Conservation (phyloP, 2,888 invertebrate species). For the Pachydiplax longipennis region DNA sequence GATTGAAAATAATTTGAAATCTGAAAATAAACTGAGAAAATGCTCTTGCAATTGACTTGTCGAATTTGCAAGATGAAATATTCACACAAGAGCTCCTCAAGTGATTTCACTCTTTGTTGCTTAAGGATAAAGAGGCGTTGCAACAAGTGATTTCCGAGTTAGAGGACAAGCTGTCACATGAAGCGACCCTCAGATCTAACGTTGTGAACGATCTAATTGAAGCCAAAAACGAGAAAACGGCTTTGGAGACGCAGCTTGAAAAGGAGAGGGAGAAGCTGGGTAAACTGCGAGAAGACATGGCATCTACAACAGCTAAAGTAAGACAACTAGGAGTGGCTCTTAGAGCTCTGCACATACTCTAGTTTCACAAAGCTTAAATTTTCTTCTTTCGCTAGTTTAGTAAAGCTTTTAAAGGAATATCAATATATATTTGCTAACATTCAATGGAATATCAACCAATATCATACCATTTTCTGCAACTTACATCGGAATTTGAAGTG, state of each 20-base stretch:
- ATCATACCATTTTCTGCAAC: too few species aligned
- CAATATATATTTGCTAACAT: too few species aligned
- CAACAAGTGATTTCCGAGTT: constrained; percentile 53
- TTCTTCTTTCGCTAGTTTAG: too few species aligned
- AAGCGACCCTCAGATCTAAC: constrained; percentile 55
- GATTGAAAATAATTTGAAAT: not conserved
- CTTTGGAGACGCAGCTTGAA: constrained; percentile 56
- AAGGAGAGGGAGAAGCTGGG: constrained; percentile 58
- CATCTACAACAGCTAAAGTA: constrained; percentile 57
- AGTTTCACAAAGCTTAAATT: too few species aligned
- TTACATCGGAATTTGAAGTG: too few species aligned
- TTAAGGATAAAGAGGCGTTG: constrained; percentile 24
- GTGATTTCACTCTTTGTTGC: not conserved
- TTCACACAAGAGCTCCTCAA: not conserved
- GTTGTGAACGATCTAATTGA: constrained; percentile 56
- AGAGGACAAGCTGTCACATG: constrained; percentile 54
- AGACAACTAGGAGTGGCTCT: too few species aligned
- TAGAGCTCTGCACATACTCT: not conserved
- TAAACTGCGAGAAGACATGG: constrained; percentile 58
- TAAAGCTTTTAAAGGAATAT: too few species aligned
- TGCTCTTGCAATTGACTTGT: too few species aligned
- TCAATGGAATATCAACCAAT: too few species aligned
- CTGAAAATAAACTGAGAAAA: not conserved
- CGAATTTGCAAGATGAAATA: not conserved
- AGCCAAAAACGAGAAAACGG: constrained; percentile 54